These are phyloP conservation scores for Myotis planiceps DNA, from an alignment of 2,797 vertebrate species.

Conservation along the genomic window DNA sequence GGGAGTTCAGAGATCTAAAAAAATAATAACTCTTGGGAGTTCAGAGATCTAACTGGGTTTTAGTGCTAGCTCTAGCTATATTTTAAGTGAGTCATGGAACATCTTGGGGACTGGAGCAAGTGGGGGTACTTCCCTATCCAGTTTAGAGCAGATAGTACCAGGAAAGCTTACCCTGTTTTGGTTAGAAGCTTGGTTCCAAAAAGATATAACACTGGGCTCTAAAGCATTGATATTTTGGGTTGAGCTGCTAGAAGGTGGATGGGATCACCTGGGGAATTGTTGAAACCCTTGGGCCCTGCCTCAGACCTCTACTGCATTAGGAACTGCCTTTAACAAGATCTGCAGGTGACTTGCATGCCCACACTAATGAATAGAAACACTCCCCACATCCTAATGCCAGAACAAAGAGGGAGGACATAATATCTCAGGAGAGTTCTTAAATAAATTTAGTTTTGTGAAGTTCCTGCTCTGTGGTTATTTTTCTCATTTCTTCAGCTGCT, in stretches of 20 bases:
- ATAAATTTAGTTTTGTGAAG: not conserved
- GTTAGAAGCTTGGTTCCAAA: not conserved
- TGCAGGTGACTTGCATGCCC: not conserved
- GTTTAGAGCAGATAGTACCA: not conserved
- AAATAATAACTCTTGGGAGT: not conserved
- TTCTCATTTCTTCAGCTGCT: not conserved
- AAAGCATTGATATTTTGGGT: not conserved
- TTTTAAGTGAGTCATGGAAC: not conserved
- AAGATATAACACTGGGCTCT: not conserved
- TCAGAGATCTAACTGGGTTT: not conserved
- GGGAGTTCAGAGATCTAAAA: not conserved
- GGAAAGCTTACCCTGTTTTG: not conserved
- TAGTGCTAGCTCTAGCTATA: not conserved
- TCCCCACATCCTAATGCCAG: not conserved
- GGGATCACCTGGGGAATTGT: not conserved
- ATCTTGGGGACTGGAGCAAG: not conserved
- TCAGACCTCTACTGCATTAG: not conserved
- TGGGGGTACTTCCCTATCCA: too few relatives aligned
- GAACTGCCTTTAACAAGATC: not conserved
- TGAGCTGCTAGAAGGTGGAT: not conserved
- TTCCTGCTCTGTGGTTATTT: not conserved
- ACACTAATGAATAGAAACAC: not conserved
- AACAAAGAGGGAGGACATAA: not conserved
- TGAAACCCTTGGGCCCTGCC: not conserved
- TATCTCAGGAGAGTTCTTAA: not conserved